Evolutionary conservation across 2,888 invertebrate species (phyloP), one percentile per base, ranked within the genome.

Genomic region (Hirtodrosophila cameraria): DNA sequence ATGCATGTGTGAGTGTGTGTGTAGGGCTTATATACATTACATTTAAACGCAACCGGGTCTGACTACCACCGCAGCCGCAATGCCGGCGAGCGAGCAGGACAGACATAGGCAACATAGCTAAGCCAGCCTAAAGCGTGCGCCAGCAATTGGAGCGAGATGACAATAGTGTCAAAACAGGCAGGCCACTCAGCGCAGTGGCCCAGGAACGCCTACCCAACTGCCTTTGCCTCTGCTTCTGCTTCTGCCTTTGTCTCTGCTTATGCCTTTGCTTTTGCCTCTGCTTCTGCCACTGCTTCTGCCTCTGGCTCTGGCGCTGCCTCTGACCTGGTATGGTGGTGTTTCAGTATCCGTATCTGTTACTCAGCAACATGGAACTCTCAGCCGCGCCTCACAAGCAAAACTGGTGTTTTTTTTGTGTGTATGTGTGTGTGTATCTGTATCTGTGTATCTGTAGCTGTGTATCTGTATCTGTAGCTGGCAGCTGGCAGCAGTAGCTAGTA

Each of bases 1-100:
- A 8, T 43, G 33, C 45, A n/a, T 31, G 13, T 38, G 2, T 53
- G 38, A 38, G 15, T 43, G 39, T 35, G 36, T 41, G 45, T n/a
- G 59, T 43, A 68, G 66, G 75, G 79, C 86, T 85, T 80, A 80
- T 80, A 82, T 80, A 80, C 80, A 85, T 85, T 82, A 79, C 80
- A 87, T 87, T 80, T 80, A 87, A 80, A 80, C 83, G 84, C 64
- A 63, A 63, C 85, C 86, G 54, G 61, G 60, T 49, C 72, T 53
- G 59, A 81, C 76, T 84, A 83, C 80, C 79, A 83, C 80, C 83
- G 71, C 64, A 62, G 64, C 63, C 59, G 71, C 67, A 65, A 74
- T 72, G 71, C 63, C 63, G 69, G 58, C 65, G 75, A 38, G 55
- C 30, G 20, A 74, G 59, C 45, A 59, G 62, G 57, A 67, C 30